Evolutionary conservation across 2,113 vertebrate species (phyloP).

Genomic region (Thymallus thymallus): DNA sequence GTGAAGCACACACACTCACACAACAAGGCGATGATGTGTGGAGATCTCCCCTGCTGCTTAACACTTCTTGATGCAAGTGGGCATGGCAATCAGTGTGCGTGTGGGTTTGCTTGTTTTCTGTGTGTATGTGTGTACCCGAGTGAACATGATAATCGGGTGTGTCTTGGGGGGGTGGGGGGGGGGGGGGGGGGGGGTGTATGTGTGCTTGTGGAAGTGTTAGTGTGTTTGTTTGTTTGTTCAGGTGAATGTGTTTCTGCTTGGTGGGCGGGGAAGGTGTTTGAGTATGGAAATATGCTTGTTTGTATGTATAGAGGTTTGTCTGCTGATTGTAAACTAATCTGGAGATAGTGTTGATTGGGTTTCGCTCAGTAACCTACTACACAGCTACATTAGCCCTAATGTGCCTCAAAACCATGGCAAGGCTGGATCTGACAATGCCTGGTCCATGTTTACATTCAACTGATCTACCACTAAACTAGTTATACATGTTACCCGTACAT

Average conservation of each 20-base stretch:
- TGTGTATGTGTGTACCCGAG: slow-evolving; percentile 17
- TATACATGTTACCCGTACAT: too few relatives aligned
- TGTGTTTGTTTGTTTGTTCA: background rate
- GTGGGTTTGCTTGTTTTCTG: slow-evolving; percentile 21
- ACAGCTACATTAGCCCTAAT: background rate
- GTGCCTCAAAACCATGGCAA: too few relatives aligned
- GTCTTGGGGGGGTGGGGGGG: slow-evolving; percentile 21
- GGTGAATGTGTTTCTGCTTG: background rate
- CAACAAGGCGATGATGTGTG: slow-evolving; percentile 53
- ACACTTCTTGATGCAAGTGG: slow-evolving; percentile 29
- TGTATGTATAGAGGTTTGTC: slow-evolving; percentile 45
- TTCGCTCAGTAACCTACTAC: slow-evolving; percentile 16
- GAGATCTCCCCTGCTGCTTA: slow-evolving; percentile 20
- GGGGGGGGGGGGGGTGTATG: slow-evolving; percentile 8
- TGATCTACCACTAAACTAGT: too few relatives aligned
- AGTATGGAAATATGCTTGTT: slow-evolving; percentile 41
- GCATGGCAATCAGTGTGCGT: slow-evolving; percentile 28
- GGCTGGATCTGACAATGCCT: too few relatives aligned
- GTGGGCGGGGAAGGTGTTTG: slow-evolving; percentile 31
- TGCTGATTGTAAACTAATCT: slow-evolving; percentile 41
- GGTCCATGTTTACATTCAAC: too few relatives aligned
- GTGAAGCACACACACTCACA: slow-evolving; percentile 36
- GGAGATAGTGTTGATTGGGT: slow-evolving; percentile 3
- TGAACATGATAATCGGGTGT: slow-evolving; percentile 17
- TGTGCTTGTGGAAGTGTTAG: slow-evolving; percentile 14